Conservation (phyloP, 1,140 invertebrate genomes). For the Drepana arcuata region DNA sequence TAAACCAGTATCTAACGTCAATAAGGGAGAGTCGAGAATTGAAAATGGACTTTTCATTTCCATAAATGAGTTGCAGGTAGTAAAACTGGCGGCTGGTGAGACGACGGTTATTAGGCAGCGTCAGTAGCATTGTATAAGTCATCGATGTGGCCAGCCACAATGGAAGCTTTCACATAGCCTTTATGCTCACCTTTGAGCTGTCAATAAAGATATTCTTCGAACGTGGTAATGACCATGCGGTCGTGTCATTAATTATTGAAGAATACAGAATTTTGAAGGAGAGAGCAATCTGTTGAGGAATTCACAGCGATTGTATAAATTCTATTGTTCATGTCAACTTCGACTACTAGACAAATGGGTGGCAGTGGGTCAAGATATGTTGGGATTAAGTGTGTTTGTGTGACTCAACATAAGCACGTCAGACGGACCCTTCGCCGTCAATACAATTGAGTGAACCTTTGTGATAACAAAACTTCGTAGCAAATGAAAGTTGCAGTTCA, state of each 20-base stretch:
- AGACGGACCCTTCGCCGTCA: no score
- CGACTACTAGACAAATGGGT: constrained; percentile 4
- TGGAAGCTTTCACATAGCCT: constrained; percentile 37
- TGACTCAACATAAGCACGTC: no score
- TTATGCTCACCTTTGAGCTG: constrained; percentile 30
- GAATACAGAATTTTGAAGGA: constrained; percentile 12
- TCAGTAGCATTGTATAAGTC: constrained; percentile 33
- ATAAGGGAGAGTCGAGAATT: constrained; percentile 39
- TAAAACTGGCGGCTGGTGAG: constrained; percentile 16
- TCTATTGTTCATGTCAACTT: constrained; percentile 8
- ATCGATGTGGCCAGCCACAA: constrained; percentile 27
- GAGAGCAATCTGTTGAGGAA: constrained; percentile 8
- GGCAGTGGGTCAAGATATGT: no score
- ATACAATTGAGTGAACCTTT: no score
- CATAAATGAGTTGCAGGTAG: constrained; percentile 49
- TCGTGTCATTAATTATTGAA: constrained; percentile 28
- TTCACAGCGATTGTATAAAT: constrained; percentile 3
- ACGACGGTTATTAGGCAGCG: constrained; percentile 38
- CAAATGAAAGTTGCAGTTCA: no score
- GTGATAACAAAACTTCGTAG: no score
- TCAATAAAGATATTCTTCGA: constrained; percentile 29
- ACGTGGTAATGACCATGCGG: constrained; percentile 18
- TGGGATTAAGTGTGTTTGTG: no score
- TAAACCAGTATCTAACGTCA: constrained; percentile 34
- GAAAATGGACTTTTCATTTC: constrained; percentile 52